Percentiles rank a stretch among this genome's conserved stretches.
phyloP scores from a whole-genome alignment of 2,113 vertebrate genomes.

The Mohoua ochrocephala region DNA sequence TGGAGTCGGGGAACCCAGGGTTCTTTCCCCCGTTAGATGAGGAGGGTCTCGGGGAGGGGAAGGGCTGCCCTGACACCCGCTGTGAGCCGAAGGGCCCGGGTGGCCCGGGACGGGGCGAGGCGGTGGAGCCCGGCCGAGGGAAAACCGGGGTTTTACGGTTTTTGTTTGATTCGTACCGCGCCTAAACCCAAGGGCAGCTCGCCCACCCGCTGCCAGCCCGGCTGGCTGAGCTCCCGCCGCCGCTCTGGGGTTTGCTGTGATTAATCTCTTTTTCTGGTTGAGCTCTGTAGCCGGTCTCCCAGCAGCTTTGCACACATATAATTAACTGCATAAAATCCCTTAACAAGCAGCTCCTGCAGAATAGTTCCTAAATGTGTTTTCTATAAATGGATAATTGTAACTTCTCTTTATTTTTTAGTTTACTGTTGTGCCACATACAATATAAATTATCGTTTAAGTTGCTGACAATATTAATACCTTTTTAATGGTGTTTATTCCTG shows the following conservation, averaged over 20 bases:
- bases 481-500: neutral
- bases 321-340: neutral
- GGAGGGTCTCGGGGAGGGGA: too few species aligned
- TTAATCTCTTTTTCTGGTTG: neutral
- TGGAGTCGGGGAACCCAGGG: neutral
- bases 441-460: neutral
- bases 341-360: neutral
- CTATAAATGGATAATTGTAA: neutral
- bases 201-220: neutral
- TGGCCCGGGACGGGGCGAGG: neutral
- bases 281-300: neutral
- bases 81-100: neutral
- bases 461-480: neutral
- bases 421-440: neutral
- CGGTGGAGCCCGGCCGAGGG: neutral
- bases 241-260: neutral
- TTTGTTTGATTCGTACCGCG: neutral
- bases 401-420: neutral
- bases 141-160: fast-evolving
- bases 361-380: neutral
- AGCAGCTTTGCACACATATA: neutral
- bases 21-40: fast-evolving
- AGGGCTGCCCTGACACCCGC: neutral
- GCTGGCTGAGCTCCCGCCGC: neutral
- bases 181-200: neutral